Evolutionary conservation across 2,797 vertebrate genomes (phyloP).

Genomic region (Malacoraja senta): DNA sequence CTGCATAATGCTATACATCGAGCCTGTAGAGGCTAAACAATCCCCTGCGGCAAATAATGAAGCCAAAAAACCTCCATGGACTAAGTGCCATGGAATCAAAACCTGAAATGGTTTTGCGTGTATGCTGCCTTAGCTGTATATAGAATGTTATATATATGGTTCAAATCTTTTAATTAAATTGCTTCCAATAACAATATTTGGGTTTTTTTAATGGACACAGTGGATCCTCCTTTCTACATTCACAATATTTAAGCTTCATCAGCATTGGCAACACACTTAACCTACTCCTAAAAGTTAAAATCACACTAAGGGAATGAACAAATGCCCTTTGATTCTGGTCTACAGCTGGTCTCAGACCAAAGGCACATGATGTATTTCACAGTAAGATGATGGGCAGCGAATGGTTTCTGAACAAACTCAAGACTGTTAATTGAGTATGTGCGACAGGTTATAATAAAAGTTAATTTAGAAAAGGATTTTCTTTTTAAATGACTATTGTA

Average conservation of each 20-base stretch:
- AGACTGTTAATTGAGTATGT: neutral
- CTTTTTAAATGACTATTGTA: no score
- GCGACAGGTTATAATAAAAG: neutral
- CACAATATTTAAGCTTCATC: neutral
- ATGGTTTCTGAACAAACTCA: neutral
- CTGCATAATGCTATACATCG: neutral
- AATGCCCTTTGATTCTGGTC: neutral
- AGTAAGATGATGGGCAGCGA: neutral
- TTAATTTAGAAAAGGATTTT: no score
- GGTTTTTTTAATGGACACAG: no score
- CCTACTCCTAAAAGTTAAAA: neutral
- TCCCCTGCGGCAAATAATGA: slow-evolving; percentile 9
- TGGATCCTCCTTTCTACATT: neutral
- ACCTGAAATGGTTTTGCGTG: neutral
- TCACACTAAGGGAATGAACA: neutral
- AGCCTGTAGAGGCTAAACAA: slow-evolving; percentile 11
- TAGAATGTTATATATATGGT: no score
- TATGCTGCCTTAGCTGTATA: neutral
- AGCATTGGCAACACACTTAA: neutral
- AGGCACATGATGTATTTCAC: neutral
- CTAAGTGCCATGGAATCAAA: neutral
- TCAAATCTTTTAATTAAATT: no score
- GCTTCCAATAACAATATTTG: neutral
- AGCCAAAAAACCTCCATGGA: slow-evolving; percentile 13
- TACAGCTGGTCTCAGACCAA: neutral